phyloP scores from a whole-genome alignment of 2,113 vertebrate species.

The Hirundichthys speculiger region DNA sequence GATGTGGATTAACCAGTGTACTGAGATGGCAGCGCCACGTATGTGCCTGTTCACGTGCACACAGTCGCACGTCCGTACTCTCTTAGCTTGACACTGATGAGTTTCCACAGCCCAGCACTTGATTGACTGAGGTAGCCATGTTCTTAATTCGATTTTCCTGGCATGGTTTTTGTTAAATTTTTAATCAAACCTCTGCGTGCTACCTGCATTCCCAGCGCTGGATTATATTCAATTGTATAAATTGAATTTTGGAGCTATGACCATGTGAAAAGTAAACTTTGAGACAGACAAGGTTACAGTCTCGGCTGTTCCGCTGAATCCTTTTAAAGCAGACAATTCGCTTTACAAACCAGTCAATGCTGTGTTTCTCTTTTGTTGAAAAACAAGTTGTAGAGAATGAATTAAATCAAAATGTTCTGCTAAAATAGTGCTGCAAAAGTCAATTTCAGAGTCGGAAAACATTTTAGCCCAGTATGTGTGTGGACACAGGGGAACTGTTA shows the following conservation, averaged over 20 bases:
- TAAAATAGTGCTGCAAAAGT: conserved; percentile 32
- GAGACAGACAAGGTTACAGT: conserved; percentile 23
- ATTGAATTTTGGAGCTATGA: conserved; percentile 38
- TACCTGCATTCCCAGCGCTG: conserved; percentile 37
- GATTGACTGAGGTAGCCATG: conserved; percentile 64
- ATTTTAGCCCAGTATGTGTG: conserved; percentile 38
- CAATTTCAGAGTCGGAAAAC: conserved; percentile 29
- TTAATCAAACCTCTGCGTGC: conserved; percentile 61
- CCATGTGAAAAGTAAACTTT: conserved; percentile 42
- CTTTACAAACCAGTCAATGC: conserved; percentile 28
- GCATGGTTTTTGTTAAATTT: conserved; percentile 61
- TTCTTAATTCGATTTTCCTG: conserved; percentile 66
- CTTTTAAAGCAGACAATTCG: conserved; percentile 42
- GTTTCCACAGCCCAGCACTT: conserved; percentile 47
- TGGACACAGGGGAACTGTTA: conserved; percentile 25
- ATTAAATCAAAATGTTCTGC: conserved; percentile 42
- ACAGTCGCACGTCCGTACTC: conserved; percentile 5
- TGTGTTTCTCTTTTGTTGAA: conserved; percentile 1
- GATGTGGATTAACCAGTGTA: conserved; percentile 71
- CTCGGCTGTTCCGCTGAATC: conserved; percentile 16
- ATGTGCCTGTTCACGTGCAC: conserved; percentile 18
- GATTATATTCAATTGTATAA: conserved; percentile 52
- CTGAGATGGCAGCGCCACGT: conserved; percentile 52
- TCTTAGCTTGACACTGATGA: conserved; percentile 45
- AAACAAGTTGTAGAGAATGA: conserved; percentile 27